Evolutionary conservation across 2,888 invertebrate species (phyloP).

Genomic region (Macrosiphum euphorbiae): DNA sequence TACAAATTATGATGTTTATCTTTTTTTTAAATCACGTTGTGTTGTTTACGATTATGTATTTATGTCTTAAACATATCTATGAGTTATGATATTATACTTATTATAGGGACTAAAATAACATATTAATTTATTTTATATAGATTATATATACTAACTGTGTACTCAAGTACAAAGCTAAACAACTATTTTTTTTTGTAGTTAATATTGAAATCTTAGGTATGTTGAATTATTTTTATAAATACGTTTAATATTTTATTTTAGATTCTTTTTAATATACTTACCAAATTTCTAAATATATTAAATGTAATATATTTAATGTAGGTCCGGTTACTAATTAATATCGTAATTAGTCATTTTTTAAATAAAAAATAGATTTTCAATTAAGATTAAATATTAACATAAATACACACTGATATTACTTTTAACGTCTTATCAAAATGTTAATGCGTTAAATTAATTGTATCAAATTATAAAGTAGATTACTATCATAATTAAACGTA

Average conservation of each 20-base stretch:
- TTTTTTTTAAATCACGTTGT: not conserved
- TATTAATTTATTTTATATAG: not conserved
- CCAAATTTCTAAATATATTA: no score
- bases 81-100: not conserved
- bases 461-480: slow-evolving; percentile 10
- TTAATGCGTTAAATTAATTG: slow-evolving; percentile 27
- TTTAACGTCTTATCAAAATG: slow-evolving; percentile 24
- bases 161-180: not conserved
- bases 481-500: slow-evolving; percentile 23
- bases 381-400: slow-evolving; percentile 7
- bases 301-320: no score
- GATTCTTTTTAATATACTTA: not conserved
- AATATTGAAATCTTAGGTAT: not conserved
- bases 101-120: not conserved
- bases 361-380: slow-evolving; percentile 16
- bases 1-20: slow-evolving; percentile 35
- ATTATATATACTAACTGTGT: not conserved
- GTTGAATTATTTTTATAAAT: not conserved
- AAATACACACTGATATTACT: not conserved
- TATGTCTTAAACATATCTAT: not conserved
- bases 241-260: not conserved
- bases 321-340: not conserved
- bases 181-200: not conserved
- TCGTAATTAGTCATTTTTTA: not conserved
- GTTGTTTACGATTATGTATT: not conserved